Evolutionary conservation across 1,140 invertebrate species (phyloP).

Genomic region (Pemphigus obesinymphae): DNA sequence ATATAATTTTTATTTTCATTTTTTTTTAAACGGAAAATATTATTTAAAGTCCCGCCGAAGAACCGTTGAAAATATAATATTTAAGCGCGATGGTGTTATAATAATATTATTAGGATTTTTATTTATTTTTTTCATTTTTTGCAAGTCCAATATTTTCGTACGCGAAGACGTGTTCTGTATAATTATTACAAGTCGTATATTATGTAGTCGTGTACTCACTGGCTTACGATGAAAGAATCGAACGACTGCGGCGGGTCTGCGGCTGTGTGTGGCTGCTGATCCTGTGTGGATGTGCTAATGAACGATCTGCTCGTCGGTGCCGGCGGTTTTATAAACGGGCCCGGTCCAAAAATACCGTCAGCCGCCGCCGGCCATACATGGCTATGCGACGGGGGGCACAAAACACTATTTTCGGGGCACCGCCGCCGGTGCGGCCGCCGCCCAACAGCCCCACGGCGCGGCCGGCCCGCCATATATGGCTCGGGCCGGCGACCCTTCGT

Average conservation of each 20-base stretch:
- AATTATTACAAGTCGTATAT: no score
- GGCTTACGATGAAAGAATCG: conserved; percentile 3
- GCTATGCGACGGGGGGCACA: conserved; percentile 34
- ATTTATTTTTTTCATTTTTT: no score
- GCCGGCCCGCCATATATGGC: conserved; percentile 36
- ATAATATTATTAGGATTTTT: no score
- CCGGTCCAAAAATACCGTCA: conserved; percentile 27
- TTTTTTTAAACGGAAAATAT: no score
- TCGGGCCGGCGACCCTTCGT: conserved; percentile 34
- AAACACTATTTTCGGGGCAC: conserved; percentile 39
- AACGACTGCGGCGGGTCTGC: conserved; percentile 17
- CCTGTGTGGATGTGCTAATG: conserved; percentile 23
- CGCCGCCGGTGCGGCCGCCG: not conserved
- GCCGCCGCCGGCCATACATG: conserved; percentile 39
- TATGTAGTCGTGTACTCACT: no score
- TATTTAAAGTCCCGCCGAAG: no score
- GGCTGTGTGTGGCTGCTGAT: conserved; percentile 32
- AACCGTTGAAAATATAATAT: no score
- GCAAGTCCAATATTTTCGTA: no score
- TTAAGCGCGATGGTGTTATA: not conserved
- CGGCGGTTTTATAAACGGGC: conserved; percentile 36
- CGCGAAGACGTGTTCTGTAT: no score
- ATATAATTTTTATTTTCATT: no score
- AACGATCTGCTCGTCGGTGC: not conserved
- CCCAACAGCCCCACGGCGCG: conserved; percentile 9